These are phyloP conservation scores for Artibeus jamaicensis DNA, from an alignment of 2,797 vertebrate species.

Conservation along the genomic window DNA sequence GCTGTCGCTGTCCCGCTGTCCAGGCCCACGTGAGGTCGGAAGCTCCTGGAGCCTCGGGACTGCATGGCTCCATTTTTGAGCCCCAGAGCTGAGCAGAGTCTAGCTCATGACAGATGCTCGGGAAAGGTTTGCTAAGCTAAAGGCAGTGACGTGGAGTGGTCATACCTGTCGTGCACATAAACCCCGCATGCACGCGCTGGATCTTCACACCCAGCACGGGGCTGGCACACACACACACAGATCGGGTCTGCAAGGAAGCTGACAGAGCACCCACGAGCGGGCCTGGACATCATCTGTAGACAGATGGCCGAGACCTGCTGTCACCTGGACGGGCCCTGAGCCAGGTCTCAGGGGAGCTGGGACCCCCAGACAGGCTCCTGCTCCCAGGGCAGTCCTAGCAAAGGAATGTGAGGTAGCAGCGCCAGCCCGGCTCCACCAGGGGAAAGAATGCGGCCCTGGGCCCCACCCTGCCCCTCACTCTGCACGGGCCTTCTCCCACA, in stretches of 20 bases:
- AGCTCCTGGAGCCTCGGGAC: neutral
- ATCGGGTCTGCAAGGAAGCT: neutral
- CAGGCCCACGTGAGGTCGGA: neutral
- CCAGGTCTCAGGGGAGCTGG: neutral
- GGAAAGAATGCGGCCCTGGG: neutral
- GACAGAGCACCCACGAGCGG: neutral
- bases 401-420: neutral
- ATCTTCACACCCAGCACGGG: rapidly evolving
- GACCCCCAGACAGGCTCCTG: neutral
- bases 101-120: neutral
- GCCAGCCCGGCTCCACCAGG: neutral
- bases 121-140: rapidly evolving
- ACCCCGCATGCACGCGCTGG: rapidly evolving
- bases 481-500: neutral
- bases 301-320: neutral
- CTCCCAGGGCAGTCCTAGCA: neutral
- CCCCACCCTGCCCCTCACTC: neutral
- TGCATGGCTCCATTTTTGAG: neutral
- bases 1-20: rapidly evolving
- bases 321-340: neutral
- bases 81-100: neutral
- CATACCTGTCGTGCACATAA: rapidly evolving
- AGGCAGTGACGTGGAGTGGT: rapidly evolving
- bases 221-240: rapidly evolving
- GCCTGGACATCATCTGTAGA: rapidly evolving